Percentiles rank a stretch among this genome's conserved stretches.
Conservation (phyloP, 2,113 vertebrate species). For the Sphaerodactylus townsendi region DNA sequence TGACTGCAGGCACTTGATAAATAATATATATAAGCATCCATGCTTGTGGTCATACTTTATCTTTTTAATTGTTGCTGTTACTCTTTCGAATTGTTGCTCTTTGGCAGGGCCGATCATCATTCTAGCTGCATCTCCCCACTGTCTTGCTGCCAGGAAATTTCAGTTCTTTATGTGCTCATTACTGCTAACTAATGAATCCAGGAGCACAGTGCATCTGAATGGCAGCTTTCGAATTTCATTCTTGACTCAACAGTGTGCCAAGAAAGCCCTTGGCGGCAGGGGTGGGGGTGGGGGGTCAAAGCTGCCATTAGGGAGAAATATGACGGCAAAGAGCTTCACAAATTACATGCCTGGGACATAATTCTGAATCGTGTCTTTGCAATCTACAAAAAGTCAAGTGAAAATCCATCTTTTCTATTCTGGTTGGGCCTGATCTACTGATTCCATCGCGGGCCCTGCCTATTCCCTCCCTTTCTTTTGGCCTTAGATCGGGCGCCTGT, state of each 20-base stretch:
- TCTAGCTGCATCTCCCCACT: accelerated
- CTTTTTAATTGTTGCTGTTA: not conserved
- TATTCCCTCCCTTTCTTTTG: too few species aligned
- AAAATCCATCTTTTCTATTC: constrained; percentile 25
- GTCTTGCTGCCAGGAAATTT: not conserved
- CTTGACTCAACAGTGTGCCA: constrained; percentile 10
- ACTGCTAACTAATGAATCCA: not conserved
- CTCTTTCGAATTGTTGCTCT: not conserved
- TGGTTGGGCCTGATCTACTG: too few species aligned
- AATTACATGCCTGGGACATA: not conserved
- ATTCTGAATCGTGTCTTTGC: constrained; percentile 2
- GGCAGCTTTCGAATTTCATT: not conserved
- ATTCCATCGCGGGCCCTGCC: too few species aligned
- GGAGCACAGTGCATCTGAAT: not conserved
- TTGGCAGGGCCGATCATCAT: accelerated
- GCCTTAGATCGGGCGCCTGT: too few species aligned
- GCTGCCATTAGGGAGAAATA: constrained; percentile 29
- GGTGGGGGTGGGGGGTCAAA: constrained; percentile 10
- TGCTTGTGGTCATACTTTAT: not conserved
- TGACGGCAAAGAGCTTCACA: constrained; percentile 1
- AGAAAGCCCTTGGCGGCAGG: constrained; percentile 25
- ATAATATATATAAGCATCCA: not conserved
- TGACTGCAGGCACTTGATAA: too few species aligned
- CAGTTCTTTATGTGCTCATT: not conserved
- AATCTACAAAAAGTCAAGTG: constrained; percentile 28